phyloP scores from a whole-genome alignment of 2,113 vertebrate genomes.

The Pandion haliaetus region DNA sequence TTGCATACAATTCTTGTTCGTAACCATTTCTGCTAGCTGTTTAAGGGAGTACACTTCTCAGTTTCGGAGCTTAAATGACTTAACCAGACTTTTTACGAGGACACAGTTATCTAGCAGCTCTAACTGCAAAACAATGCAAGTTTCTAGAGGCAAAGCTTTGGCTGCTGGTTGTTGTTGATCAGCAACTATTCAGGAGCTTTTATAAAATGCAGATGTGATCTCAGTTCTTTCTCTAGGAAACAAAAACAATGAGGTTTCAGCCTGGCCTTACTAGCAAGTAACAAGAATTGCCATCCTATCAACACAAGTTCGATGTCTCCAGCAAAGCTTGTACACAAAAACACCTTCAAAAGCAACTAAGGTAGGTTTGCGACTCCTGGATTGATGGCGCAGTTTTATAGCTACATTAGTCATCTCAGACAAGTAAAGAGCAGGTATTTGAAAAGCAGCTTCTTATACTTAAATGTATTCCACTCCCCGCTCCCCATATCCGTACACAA shows the following conservation, averaged over 20 bases:
- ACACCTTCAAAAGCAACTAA: not conserved
- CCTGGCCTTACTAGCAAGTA: not conserved
- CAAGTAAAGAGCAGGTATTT: not conserved
- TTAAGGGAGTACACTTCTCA: not conserved
- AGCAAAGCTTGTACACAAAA: not conserved
- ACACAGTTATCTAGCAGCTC: conserved; percentile 14
- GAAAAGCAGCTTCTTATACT: not conserved
- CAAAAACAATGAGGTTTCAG: conserved; percentile 33
- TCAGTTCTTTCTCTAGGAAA: conserved; percentile 49
- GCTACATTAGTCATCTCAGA: not conserved
- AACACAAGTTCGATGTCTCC: not conserved
- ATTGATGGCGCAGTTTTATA: not conserved
- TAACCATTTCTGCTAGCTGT: not conserved
- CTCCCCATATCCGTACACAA: not conserved
- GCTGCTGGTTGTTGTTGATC: conserved; percentile 13
- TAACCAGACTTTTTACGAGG: conserved; percentile 21
- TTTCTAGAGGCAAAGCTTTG: conserved; percentile 17
- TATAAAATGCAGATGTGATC: conserved; percentile 62
- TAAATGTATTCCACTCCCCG: too few species aligned
- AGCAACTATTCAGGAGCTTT: conserved; percentile 22
- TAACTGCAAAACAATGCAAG: conserved; percentile 31
- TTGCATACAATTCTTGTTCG: not conserved
- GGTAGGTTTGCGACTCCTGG: not conserved
- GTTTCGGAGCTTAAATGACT: not conserved
- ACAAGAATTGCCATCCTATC: not conserved